Base-by-base conservation (phyloP, 2,888 invertebrate species). In the Theodoxus fluviatilis region DNA sequence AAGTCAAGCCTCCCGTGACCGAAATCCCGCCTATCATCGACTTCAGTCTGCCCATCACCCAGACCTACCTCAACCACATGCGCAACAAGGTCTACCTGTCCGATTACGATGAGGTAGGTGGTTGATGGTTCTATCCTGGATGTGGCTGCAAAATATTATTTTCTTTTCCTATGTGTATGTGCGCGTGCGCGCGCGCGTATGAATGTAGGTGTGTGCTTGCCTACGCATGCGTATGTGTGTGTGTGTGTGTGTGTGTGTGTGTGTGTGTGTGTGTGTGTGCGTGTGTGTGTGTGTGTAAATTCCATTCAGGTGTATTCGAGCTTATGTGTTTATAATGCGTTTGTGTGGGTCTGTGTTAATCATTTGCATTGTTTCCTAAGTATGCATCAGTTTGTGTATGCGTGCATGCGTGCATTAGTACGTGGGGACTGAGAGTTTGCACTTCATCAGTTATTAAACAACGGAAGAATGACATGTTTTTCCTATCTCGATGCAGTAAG, bases 11-110 rank as follows among this genome's bases (percentile, higher is more conserved):
- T 63, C 68, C 68, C 67, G 70, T 72, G 71, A 73, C 68, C 3
- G 74, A 75, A 18, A 78, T 77, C 87, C 88, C 81, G 83, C 80
- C 88, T 59, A 89, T 88, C 79, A 91, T 93, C 76, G 94, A 94
- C 88, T 93, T 92, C 89, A 93, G 93, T 82, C 91, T 95, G 82
- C 95, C 95, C 63, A 94, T 95, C 79, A 95, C 95, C 64, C 94
- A 94, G 68, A 93, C 94, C 43, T 95, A 95, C 88, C 89, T 95
- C 87, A 94, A 80, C 73, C 81, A 80, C 70, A 79, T 81, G 76
- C 72, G 80, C 66, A 78, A 73, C 68, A 79, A 77, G 37, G 79
- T 77, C 68, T 76, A 77, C 67, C 67, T 76, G 33, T 76, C 74
- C 6, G 75, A 76, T 38, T 71, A 71, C 28, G 78, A 80, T 31